Percentiles rank a stretch among this genome's conserved stretches.
Conservation (phyloP, 2,113 vertebrate species). For the Agapornis roseicollis region DNA sequence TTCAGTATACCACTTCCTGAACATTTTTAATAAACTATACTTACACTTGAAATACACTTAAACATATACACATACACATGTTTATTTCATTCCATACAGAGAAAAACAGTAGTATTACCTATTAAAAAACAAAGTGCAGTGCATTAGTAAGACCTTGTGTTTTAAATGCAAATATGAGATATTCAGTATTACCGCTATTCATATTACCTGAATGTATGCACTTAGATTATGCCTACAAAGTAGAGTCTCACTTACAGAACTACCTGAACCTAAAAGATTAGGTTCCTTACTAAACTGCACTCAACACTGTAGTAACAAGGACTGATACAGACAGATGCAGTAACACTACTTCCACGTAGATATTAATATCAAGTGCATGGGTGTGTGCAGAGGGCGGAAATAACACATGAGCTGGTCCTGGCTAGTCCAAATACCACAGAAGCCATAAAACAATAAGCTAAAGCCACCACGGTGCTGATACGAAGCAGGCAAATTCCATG, state of each 20-base stretch:
- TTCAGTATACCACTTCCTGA: not conserved
- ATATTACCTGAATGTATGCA: not conserved
- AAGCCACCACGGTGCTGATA: not conserved
- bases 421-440: not conserved
- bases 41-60: not conserved
- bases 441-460: not conserved
- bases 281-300: not conserved
- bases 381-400: not conserved
- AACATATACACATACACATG: accelerated
- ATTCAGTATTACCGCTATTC: not conserved
- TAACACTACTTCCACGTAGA: not conserved
- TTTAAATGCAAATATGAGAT: not conserved
- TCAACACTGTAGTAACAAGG: not conserved
- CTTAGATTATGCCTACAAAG: not conserved
- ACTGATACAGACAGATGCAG: not conserved
- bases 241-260: not conserved
- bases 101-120: not conserved
- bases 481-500: not conserved
- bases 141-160: not conserved
- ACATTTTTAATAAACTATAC: not conserved
- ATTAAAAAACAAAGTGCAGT: not conserved
- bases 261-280: not conserved
- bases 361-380: accelerated
- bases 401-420: not conserved
- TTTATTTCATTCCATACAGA: not conserved